Conservation (phyloP, 2,113 vertebrate species). For the Corydoras sp. region DNA sequence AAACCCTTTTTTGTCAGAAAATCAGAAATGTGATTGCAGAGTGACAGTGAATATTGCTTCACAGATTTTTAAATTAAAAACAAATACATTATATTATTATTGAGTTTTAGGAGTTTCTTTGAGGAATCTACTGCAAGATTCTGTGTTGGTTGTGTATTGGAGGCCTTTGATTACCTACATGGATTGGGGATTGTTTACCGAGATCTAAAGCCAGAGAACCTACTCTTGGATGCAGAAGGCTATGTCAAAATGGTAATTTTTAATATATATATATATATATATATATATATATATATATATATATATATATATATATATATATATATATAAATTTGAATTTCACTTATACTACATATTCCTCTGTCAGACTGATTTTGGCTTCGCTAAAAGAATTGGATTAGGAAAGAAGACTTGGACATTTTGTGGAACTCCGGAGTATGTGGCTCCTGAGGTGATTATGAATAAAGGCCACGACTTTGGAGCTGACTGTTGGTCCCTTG, state of each 20-base stretch:
- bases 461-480: slow-evolving; percentile 74
- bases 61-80: too few relatives aligned
- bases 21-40: slow-evolving; percentile 12
- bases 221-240: slow-evolving; percentile 62
- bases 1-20: slow-evolving; percentile 13
- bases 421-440: slow-evolving; percentile 73
- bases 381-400: slow-evolving; percentile 67
- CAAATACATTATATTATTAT: too few relatives aligned
- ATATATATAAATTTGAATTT: background rate
- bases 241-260: slow-evolving; percentile 67
- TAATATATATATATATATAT: background rate
- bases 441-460: slow-evolving; percentile 71
- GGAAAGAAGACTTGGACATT: slow-evolving; percentile 75
- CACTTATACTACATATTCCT: background rate
- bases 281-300: too few relatives aligned
- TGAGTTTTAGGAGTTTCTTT: slow-evolving; percentile 58
- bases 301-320: too few relatives aligned
- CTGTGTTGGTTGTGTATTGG: slow-evolving; percentile 67
- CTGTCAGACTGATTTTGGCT: slow-evolving; percentile 69
- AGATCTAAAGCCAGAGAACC: slow-evolving; percentile 72
- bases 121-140: slow-evolving; percentile 65
- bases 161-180: slow-evolving; percentile 71
- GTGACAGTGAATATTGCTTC: too few relatives aligned
- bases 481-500: slow-evolving; percentile 71
- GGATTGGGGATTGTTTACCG: slow-evolving; percentile 62